Evolutionary conservation across 2,113 vertebrate genomes (phyloP).

Genomic region (Fulmarus glacialis): DNA sequence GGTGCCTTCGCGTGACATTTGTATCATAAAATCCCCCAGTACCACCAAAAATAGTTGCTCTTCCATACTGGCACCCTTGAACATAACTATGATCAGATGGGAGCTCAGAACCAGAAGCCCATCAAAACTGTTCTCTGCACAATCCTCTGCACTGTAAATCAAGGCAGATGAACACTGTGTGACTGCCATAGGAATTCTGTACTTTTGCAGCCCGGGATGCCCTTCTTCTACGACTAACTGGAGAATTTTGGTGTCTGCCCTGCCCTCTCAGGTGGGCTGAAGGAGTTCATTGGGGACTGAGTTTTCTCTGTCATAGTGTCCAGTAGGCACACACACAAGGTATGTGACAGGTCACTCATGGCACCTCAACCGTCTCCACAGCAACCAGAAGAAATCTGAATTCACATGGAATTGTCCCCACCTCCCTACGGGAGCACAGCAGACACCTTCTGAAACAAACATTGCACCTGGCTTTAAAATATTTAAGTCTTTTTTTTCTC

Average conservation of each 20-base stretch:
- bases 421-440: not conserved
- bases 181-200: not conserved
- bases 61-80: not conserved
- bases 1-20: not conserved
- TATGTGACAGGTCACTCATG: not conserved
- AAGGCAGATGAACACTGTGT: not conserved
- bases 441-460: not conserved
- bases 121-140: not conserved
- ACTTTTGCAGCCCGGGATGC: not conserved
- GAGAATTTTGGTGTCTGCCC: not conserved
- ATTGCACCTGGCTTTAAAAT: not conserved
- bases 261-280: not conserved
- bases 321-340: not conserved
- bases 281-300: not conserved
- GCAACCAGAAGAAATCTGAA: not conserved
- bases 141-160: not conserved
- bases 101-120: not conserved
- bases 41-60: not conserved
- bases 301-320: rapidly evolving
- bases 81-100: not conserved
- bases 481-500: not conserved
- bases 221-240: not conserved
- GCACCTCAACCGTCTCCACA: not conserved
- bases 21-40: not conserved
- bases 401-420: not conserved